phyloP scores from a whole-genome alignment of 35 echinoderm and acorn worm species.

The Nesometra sesokonis region DNA sequence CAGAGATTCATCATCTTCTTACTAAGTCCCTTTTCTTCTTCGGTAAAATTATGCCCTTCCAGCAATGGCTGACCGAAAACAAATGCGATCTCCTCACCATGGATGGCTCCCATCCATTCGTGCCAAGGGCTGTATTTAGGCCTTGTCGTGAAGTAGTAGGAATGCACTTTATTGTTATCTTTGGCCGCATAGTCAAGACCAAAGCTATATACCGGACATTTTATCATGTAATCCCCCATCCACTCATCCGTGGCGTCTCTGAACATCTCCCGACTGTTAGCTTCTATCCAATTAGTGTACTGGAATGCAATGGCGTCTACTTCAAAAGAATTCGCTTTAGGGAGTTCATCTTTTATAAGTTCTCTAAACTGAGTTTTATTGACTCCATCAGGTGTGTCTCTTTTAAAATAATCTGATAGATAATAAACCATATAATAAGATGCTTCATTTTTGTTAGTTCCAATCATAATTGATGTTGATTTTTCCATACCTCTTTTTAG shows the following conservation, averaged over 20 bases:
- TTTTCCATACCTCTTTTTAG: conserved; percentile 44
- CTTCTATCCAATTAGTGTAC: conserved; percentile 74
- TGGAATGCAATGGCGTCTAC: conserved; percentile 65
- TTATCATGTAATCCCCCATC: conserved; percentile 55
- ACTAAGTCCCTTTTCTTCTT: neutral
- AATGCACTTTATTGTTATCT: neutral
- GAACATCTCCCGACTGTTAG: conserved; percentile 35
- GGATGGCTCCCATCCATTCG: neutral
- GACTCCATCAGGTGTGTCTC: conserved; percentile 49
- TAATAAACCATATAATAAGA: conserved; percentile 78
- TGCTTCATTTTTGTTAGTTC: conserved; percentile 76
- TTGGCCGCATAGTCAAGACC: conserved; percentile 41
- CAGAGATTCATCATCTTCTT: neutral
- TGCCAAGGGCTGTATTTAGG: neutral
- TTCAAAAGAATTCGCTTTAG: conserved; percentile 58
- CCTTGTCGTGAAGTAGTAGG: neutral
- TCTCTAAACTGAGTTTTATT: conserved; percentile 25
- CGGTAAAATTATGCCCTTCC: neutral
- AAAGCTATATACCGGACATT: conserved; percentile 60
- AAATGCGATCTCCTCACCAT: conserved; percentile 6
- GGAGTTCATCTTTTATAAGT: conserved; percentile 37
- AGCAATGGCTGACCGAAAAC: neutral
- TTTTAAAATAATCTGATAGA: conserved; percentile 18
- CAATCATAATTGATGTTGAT: conserved; percentile 54
- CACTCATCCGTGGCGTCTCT: conserved; percentile 62